Conservation (phyloP, 2,888 invertebrate species). For the Ommatoiulus sabulosus region DNA sequence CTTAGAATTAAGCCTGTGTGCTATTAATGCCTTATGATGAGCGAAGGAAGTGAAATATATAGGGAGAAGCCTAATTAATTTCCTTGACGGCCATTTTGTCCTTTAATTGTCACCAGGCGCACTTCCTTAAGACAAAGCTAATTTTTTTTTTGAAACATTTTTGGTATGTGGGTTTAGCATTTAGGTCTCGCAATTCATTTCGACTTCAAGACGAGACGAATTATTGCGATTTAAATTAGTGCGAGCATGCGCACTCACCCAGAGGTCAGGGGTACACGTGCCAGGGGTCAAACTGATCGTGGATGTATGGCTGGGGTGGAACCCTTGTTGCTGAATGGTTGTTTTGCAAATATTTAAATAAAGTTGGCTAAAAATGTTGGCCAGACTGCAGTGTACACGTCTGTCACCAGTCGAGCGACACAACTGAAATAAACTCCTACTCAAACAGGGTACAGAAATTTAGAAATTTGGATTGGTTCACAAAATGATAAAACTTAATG, state of each 20-base stretch:
- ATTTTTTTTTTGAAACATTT: not conserved
- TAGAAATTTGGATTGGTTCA: no score
- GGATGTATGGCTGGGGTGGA: not conserved
- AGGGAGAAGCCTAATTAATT: not conserved
- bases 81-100: slow-evolving; percentile 40
- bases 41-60: slow-evolving; percentile 23
- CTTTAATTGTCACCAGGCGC: slow-evolving; percentile 25
- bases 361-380: no score
- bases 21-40: not conserved
- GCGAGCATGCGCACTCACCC: not conserved
- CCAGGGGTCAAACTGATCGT: not conserved
- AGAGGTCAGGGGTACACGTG: slow-evolving; percentile 13
- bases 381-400: no score
- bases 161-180: not conserved
- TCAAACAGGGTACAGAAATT: no score
- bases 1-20: not conserved
- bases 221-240: not conserved
- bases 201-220: not conserved
- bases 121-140: not conserved
- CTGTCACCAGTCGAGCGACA: no score
- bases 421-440: no score
- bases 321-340: no score
- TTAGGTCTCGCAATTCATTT: not conserved
- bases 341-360: no score
- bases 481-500: no score